These are phyloP conservation scores for Aquatica leii DNA, from an alignment of 2,888 invertebrate species.

Conservation along the genomic window DNA sequence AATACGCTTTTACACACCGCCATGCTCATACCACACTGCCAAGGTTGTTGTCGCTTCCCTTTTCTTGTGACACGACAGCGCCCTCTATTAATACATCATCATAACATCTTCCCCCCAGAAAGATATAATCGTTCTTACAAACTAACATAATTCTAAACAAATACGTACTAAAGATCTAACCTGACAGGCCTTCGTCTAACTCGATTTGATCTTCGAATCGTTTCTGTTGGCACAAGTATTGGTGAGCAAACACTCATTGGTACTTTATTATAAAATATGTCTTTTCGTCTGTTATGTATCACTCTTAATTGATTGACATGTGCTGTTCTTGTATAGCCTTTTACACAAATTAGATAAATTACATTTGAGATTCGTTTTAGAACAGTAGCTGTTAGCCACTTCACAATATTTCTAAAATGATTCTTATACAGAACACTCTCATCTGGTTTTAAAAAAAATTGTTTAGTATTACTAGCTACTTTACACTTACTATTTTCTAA, in stretches of 20 bases:
- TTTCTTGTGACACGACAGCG: too few species aligned
- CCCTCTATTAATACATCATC: too few species aligned
- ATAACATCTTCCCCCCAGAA: too few species aligned
- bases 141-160: not conserved
- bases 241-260: not conserved
- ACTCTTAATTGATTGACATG: not conserved
- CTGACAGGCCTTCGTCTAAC: not conserved
- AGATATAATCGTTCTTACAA: not conserved
- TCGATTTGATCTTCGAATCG: not conserved
- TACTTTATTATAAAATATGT: not conserved
- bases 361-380: not conserved
- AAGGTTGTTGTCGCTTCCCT: too few species aligned
- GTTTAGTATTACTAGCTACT: too few species aligned
- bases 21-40: too few species aligned
- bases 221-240: not conserved
- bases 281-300: too few species aligned
- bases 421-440: not conserved
- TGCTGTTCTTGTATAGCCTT: too few species aligned
- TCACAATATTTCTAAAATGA: not conserved
- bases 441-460: not conserved
- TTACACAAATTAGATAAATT: not conserved
- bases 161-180: not conserved
- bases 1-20: too few species aligned
- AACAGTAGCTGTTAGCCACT: not conserved
- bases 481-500: too few species aligned